Conservation (phyloP, 2,888 invertebrate genomes). For the Arrhopalites spinosus region DNA sequence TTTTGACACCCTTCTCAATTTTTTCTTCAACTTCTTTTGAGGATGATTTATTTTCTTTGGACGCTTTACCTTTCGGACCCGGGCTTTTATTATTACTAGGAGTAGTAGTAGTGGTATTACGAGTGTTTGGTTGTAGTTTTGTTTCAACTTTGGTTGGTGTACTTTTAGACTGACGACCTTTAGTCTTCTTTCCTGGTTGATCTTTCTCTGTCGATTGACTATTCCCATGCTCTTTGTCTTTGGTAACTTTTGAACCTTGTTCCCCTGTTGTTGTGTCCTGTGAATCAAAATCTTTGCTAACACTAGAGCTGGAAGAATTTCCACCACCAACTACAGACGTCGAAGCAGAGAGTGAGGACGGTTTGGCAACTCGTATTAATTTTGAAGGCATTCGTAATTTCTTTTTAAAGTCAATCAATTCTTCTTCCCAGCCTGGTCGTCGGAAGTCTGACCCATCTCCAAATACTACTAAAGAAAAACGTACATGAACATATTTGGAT, state of each 20-base stretch:
- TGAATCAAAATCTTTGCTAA: slow-evolving; percentile 18
- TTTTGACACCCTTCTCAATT: not conserved
- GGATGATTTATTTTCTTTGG: not conserved
- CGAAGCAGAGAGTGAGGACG: slow-evolving; percentile 67
- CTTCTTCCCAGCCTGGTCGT: slow-evolving; percentile 79
- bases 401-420: slow-evolving; percentile 80
- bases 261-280: not conserved
- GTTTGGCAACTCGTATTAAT: slow-evolving; percentile 77
- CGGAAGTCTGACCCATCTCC: slow-evolving; percentile 74
- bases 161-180: slow-evolving; percentile 28
- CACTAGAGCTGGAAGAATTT: slow-evolving; percentile 21
- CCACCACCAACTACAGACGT: slow-evolving; percentile 60
- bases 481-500: no score
- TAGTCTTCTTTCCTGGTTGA: slow-evolving; percentile 43
- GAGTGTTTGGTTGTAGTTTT: not conserved
- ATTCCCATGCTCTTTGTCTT: slow-evolving; percentile 38
- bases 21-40: slow-evolving; percentile 34
- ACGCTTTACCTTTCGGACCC: slow-evolving; percentile 29
- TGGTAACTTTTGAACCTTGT: slow-evolving; percentile 19
- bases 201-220: slow-evolving; percentile 4
- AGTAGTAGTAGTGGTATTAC: not conserved
- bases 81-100: slow-evolving; percentile 45
- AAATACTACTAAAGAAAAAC: slow-evolving; percentile 35
- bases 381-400: slow-evolving; percentile 80
- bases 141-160: slow-evolving; percentile 43